Conservation (phyloP, 2,113 vertebrate genomes). For the Triplophysa tibetana region DNA sequence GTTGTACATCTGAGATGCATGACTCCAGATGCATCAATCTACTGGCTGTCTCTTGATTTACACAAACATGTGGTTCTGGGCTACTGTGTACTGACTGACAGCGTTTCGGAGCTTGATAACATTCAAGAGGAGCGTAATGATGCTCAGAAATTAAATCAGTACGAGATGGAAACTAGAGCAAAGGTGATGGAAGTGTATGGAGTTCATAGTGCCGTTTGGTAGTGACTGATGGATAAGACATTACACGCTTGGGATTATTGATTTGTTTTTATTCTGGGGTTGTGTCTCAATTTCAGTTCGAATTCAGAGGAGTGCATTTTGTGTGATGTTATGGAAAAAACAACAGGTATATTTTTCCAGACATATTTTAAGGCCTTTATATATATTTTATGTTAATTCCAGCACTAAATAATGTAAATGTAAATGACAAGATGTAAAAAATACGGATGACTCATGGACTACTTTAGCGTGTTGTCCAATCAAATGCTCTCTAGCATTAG, state of each 20-base stretch:
- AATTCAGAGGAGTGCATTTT: conserved; percentile 43
- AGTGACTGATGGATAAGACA: neutral
- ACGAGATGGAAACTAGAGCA: conserved; percentile 23
- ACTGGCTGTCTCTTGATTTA: conserved; percentile 53
- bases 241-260: neutral
- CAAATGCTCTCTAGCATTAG: no score
- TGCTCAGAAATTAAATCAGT: neutral
- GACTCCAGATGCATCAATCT: conserved; percentile 38
- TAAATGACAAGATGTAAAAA: no score
- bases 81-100: conserved; percentile 49
- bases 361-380: no score
- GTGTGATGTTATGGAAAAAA: conserved; percentile 9
- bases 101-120: conserved; percentile 12
- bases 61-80: conserved; percentile 45
- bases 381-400: neutral
- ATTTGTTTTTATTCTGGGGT: neutral
- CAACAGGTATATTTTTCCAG: no score
- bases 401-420: no score
- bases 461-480: no score
- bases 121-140: neutral
- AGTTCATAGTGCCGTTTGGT: conserved; percentile 1
- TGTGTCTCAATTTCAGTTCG: neutral
- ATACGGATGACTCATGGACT: no score
- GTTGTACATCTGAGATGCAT: conserved; percentile 68
- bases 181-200: conserved; percentile 3